Evolutionary conservation across 2,113 vertebrate genomes (phyloP), one percentile per base, ranked within the genome.

Genomic region (Numida meleagris): DNA sequence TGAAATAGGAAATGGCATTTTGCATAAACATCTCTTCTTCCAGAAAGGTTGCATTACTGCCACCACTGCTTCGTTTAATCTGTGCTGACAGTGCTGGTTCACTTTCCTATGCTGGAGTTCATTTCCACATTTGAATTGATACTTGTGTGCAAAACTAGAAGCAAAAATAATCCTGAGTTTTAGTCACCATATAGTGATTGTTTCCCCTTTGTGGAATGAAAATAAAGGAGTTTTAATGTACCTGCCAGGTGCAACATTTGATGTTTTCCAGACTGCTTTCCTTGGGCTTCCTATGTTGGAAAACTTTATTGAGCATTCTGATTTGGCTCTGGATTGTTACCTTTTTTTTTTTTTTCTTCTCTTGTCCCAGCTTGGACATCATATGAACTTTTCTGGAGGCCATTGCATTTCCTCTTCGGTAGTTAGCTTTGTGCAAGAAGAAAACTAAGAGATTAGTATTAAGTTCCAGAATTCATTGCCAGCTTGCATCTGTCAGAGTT

Each of bases 81-180:
- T 75, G 8, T 83, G n/a, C 51, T 90, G 80, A 63, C 40, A 65
- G 16, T 19, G 74, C 40, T 71, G 76, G 55, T 85, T 94, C 1
- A 0, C n/a, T 91, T 88, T 61, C 24, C 38, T 0, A 0, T 86
- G 25, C 48, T 82, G 9, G 1, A 61, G 27, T 75, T 90, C 59
- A 34, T 77, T 83, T 81, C 76, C 76, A 61, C 16, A 34, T 45
- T 81, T 82, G 34, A 80, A 34, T 10, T 86, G 72, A 88, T 91
- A 83, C 72, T 70, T 93, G 21, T 71, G 29, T 83, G 76, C 68
- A 77, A 58, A 91, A 77, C 65, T 67, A 40, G 68, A 88, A 57
- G 61, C 61, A 83, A 83, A 90, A 94, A 25, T 65, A 80, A 78
- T 67, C 55, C 59, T 11, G 11, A 38, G 45, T 34, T 23, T n/a